Percentiles rank a stretch among this genome's conserved stretches.
These are phyloP conservation scores for Helicoverpa armigera DNA, from an alignment of 1,140 invertebrate species.

Conservation along the genomic window DNA sequence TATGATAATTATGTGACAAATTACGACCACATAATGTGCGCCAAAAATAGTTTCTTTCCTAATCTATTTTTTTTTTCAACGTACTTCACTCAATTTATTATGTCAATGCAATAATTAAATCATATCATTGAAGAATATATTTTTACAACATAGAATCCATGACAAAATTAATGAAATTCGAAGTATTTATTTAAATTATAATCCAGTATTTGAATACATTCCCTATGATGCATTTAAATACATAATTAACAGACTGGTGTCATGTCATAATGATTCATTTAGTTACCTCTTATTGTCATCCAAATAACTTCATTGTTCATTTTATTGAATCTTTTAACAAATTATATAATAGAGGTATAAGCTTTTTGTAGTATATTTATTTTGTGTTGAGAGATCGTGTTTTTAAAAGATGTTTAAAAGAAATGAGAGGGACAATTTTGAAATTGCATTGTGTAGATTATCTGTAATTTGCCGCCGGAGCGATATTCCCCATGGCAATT, in stretches of 20 bases:
- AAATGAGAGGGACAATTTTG: conserved; percentile 45
- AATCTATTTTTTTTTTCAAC: background rate
- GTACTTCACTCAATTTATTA: conserved; percentile 31
- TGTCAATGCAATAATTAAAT: conserved; percentile 47
- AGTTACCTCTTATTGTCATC: conserved; percentile 54
- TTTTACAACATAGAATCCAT: conserved; percentile 43
- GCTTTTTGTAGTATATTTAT: conserved; percentile 79
- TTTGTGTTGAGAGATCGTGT: conserved; percentile 75
- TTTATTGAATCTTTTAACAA: conserved; percentile 47
- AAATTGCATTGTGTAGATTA: conserved; percentile 29
- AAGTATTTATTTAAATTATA: conserved; percentile 39
- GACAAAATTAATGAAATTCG: conserved; percentile 30
- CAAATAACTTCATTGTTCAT: conserved; percentile 42
- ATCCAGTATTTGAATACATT: conserved; percentile 61
- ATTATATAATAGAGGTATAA: conserved; percentile 61
- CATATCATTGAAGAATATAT: conserved; percentile 45
- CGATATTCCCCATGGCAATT: background rate
- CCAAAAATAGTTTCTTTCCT: conserved; percentile 17
- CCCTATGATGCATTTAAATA: conserved; percentile 65
- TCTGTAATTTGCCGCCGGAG: conserved; percentile 5
- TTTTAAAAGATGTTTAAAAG: conserved; percentile 68
- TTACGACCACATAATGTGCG: conserved; percentile 7
- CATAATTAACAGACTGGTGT: conserved; percentile 27
- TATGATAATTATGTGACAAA: background rate
- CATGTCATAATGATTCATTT: conserved; percentile 6